These are phyloP conservation scores for Thelaira solivaga DNA, from an alignment of 2,888 invertebrate genomes.

Conservation along the genomic window DNA sequence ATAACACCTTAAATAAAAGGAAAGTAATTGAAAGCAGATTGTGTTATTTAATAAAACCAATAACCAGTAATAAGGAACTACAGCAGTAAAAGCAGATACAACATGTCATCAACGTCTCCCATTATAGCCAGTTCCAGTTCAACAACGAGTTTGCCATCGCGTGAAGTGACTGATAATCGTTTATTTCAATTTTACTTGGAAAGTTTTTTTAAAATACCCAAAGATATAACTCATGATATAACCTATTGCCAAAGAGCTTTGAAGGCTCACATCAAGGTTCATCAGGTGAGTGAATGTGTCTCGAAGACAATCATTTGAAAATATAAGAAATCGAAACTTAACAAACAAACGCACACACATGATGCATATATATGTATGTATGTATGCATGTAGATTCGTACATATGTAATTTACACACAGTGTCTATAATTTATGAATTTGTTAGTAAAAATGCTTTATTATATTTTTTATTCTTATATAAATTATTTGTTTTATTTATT, in stretches of 20 bases:
- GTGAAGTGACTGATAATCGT: slow-evolving; percentile 45
- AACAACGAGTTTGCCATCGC: slow-evolving; percentile 36
- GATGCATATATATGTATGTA: background rate
- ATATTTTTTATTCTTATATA: too few species aligned
- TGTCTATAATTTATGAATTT: too few species aligned
- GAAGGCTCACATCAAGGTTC: slow-evolving; percentile 73
- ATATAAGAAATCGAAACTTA: slow-evolving; percentile 30
- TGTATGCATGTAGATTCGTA: background rate
- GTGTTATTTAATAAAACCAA: slow-evolving; percentile 30
- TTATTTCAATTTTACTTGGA: slow-evolving; percentile 69
- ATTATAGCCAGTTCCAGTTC: slow-evolving; percentile 65
- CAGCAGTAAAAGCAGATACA: slow-evolving; percentile 58
- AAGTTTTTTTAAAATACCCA: slow-evolving; percentile 71
- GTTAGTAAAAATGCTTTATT: too few species aligned
- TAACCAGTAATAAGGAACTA: background rate
- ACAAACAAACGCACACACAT: slow-evolving; percentile 16
- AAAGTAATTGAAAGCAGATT: slow-evolving; percentile 10
- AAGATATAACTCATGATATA: slow-evolving; percentile 74
- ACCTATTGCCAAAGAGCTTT: slow-evolving; percentile 75
- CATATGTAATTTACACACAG: slow-evolving; percentile 16
- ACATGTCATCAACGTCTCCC: slow-evolving; percentile 54
- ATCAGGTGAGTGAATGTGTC: slow-evolving; percentile 70
- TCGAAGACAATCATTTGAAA: background rate
- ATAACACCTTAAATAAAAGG: slow-evolving; percentile 44
- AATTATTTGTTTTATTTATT: slow-evolving; percentile 4